phyloP scores from a whole-genome alignment of 1,140 invertebrate genomes.

The Camponotus pennsylvanicus region DNA sequence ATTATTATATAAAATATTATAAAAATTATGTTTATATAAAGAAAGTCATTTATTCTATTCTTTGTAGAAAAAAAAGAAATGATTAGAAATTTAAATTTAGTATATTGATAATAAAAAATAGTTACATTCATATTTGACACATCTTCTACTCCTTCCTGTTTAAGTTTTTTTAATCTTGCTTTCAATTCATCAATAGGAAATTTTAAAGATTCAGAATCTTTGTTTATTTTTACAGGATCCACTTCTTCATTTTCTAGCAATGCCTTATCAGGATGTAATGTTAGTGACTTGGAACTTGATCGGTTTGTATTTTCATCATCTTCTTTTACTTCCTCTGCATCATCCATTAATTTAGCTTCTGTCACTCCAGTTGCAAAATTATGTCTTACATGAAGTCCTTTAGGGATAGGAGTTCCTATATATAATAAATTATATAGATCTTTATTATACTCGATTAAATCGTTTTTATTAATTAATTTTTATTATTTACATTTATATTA shows the following conservation, averaged over 20 bases:
- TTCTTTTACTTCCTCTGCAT: constrained; percentile 77
- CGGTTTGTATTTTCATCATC: constrained; percentile 80
- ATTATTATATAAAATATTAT: neutral
- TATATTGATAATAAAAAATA: constrained; percentile 34
- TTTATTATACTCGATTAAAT: neutral
- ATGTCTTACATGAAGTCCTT: constrained; percentile 91
- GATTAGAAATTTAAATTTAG: neutral
- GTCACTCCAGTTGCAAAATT: constrained; percentile 91
- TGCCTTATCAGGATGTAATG: constrained; percentile 79
- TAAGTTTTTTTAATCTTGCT: constrained; percentile 78
- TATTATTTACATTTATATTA: neutral
- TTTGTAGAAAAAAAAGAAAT: neutral
- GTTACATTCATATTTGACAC: constrained; percentile 65
- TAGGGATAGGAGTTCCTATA: constrained; percentile 90
- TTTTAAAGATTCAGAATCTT: constrained; percentile 70
- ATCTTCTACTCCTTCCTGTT: constrained; percentile 59
- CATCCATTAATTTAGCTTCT: constrained; percentile 91
- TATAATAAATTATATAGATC: constrained; percentile 35
- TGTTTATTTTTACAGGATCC: constrained; percentile 69
- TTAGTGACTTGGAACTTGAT: constrained; percentile 76
- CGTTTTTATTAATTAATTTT: neutral
- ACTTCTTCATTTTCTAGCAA: constrained; percentile 69
- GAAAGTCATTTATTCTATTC: neutral
- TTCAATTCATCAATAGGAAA: constrained; percentile 81
- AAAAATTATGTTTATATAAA: no score